These are phyloP conservation scores for Hydractinia symbiolongicarpus DNA, from an alignment of 30 jellyfish, hydroid and myxozoan genomes.

Conservation along the genomic window DNA sequence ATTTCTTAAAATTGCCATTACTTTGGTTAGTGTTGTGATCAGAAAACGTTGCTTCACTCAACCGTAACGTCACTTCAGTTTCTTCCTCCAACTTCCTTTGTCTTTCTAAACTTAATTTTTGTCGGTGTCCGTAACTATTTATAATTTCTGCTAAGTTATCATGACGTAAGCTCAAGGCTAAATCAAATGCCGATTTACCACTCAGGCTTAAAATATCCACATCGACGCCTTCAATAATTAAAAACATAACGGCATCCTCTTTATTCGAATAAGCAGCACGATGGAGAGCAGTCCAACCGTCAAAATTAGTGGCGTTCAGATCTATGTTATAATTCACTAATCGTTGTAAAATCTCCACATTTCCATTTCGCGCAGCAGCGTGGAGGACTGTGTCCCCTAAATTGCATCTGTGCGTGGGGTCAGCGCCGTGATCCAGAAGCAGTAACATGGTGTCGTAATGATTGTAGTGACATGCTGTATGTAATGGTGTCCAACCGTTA, in stretches of 20 bases:
- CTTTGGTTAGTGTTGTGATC: not conserved
- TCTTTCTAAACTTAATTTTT: not conserved
- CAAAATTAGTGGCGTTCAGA: constrained; percentile 21
- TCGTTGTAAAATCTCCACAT: not conserved
- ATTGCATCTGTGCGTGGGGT: constrained; percentile 19
- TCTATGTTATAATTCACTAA: constrained; percentile 23
- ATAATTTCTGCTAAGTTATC: constrained; percentile 21
- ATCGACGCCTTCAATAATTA: constrained; percentile 35
- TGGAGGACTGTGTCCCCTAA: constrained; percentile 33
- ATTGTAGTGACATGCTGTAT: constrained; percentile 28
- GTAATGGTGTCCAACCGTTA: constrained; percentile 28
- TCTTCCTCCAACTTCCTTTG: not conserved
- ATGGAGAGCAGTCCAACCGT: constrained; percentile 47
- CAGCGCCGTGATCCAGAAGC: constrained; percentile 46
- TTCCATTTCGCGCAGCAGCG: constrained; percentile 27
- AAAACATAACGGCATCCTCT: constrained; percentile 19
- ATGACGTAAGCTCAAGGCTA: constrained; percentile 12
- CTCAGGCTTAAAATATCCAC: not conserved
- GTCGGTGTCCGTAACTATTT: not conserved
- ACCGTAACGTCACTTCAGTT: not conserved
- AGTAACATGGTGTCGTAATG: constrained; percentile 17
- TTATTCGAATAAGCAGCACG: constrained; percentile 18
- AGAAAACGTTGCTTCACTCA: not conserved
- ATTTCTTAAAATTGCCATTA: not conserved
- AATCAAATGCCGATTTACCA: constrained; percentile 32